Evolutionary conservation across 2,113 vertebrate genomes (phyloP).

Genomic region (Picathartes gymnocephalus): DNA sequence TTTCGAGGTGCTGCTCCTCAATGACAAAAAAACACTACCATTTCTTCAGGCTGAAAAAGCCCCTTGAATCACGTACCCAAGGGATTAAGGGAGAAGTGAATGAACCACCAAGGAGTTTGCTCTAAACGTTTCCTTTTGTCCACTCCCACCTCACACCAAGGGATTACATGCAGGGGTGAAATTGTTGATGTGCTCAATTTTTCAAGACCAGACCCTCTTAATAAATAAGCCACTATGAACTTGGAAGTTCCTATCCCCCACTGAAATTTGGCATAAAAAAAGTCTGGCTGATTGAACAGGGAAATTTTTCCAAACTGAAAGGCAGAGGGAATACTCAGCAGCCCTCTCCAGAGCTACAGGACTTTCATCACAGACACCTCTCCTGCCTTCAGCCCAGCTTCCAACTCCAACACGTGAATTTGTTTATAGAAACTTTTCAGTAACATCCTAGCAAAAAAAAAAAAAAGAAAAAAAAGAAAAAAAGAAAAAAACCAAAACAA

Average conservation of each 20-base stretch:
- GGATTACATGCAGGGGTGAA: neutral
- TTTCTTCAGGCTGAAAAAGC: neutral
- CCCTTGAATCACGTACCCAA: neutral
- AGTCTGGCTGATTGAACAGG: neutral
- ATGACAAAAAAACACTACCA: neutral
- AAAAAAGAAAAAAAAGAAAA: neutral
- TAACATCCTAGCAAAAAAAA: neutral
- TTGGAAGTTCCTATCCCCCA: neutral
- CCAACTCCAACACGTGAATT: neutral
- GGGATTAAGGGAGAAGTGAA: neutral
- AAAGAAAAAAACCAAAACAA: neutral
- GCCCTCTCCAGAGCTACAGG: neutral
- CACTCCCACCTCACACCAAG: rapidly evolving
- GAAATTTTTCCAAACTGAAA: neutral
- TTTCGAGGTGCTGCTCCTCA: neutral
- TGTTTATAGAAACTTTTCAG: neutral
- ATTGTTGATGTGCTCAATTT: neutral
- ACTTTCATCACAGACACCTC: neutral
- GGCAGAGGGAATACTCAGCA: neutral
- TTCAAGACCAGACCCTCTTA: neutral
- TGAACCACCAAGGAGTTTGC: neutral
- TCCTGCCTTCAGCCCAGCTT: neutral
- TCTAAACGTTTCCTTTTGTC: neutral
- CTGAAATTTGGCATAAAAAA: neutral
- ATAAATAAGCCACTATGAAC: neutral